phyloP scores from a whole-genome alignment of 2,113 vertebrate genomes.

The Martes martes region DNA sequence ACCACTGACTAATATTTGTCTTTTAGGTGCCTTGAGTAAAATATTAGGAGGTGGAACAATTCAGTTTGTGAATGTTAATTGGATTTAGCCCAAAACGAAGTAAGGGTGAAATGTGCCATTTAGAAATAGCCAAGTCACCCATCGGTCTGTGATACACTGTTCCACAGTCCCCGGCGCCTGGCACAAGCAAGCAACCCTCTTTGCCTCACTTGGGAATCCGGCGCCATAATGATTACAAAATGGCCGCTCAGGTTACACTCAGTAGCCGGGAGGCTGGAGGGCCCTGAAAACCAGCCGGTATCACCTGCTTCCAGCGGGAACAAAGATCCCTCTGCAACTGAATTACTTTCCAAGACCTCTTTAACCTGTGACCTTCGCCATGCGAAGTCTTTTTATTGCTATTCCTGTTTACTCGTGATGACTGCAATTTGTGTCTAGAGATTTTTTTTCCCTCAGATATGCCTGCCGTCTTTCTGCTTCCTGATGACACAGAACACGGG shows the following conservation, averaged over 20 bases:
- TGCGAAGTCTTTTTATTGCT: not conserved
- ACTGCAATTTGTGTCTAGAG: not conserved
- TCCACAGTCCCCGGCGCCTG: not conserved
- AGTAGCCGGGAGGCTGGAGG: not conserved
- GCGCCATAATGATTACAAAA: not conserved
- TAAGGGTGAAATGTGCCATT: not conserved
- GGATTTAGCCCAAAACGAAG: not conserved
- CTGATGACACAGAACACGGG: not conserved
- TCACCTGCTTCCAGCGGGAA: not conserved
- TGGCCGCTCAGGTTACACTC: not conserved
- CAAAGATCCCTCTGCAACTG: not conserved
- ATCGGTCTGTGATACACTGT: not conserved
- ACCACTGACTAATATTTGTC: not conserved
- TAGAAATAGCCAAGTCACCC: not conserved
- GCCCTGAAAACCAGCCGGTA: not conserved
- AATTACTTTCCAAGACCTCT: not conserved
- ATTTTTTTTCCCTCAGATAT: not conserved
- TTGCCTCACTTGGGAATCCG: not conserved
- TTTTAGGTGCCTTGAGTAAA: not conserved
- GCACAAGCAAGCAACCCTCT: not conserved
- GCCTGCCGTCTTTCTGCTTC: not conserved
- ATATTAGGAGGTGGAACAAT: not conserved
- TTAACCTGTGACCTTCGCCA: not conserved
- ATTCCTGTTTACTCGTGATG: not conserved
- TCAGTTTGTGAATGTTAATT: not conserved